Base-by-base conservation (phyloP, 2,797 vertebrate genomes). In the Menidia menidia region DNA sequence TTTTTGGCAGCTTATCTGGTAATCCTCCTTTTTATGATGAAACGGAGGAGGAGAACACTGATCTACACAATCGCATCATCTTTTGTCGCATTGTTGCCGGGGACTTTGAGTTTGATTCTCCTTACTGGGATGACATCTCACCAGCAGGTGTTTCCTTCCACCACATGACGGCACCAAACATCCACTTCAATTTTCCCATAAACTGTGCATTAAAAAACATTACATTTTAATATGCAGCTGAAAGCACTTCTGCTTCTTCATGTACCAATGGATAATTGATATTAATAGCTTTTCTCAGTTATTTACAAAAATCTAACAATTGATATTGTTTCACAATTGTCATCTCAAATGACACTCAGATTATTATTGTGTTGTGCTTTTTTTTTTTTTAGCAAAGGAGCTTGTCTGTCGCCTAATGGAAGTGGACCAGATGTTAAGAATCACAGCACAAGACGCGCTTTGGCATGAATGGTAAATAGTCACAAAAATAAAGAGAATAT, bases 21-120 rank as follows among this genome's bases (percentile, higher is more conserved):
- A 96, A 96, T 70, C 96, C 96, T 18, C 95, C 95, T 1, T 96
- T 96, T 85, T 96, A 96, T 47, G 96, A 96, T 59, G 96, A 96
- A 79, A 94, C 93, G 0, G 96, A 96, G 71, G 95, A 96, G 73
- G 95, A 96, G 64, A 95, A 96, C 80, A 94, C 92, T 2, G 94
- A 96, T 83, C 89, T 94, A 64, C 95, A 96, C 77, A 95, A 96
- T 84, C 94, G 95, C 64, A 95, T 95, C 64, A 95, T 96, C 77
- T 96, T 96, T 91, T 95, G 95, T 79, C 94, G 95, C 57, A 96
- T 96, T 57, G 94, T 96, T 68, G 94, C 91, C 14, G 95, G 95
- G n/a, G 95, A 96, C 43, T 96, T 95, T 66, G 94, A 96, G 85
- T 96, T 96, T 72, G 95, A 96, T 64, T 88, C 95, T 42, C 95